Evolutionary conservation across 2,888 invertebrate genomes (phyloP).

Genomic region (Drosophila sordidapex): DNA sequence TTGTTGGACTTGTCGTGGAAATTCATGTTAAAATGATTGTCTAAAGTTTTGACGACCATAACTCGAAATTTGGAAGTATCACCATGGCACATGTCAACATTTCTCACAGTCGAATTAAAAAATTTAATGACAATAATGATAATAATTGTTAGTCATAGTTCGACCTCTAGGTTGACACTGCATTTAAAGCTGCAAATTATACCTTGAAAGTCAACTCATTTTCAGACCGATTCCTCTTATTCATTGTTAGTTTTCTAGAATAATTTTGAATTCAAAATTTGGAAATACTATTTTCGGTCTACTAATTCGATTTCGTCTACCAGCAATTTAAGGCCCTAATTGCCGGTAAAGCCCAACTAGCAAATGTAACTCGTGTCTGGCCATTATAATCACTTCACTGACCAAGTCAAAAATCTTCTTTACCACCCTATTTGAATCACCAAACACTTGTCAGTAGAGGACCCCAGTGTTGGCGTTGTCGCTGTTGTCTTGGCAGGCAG

Average conservation of each 20-base stretch:
- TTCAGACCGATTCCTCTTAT: not conserved
- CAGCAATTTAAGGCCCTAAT: not conserved
- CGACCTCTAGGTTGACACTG: not conserved
- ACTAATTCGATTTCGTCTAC: not conserved
- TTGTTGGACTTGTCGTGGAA: not conserved
- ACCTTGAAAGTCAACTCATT: not conserved
- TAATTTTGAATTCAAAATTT: not conserved
- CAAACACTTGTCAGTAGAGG: constrained; percentile 43
- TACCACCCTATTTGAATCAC: constrained; percentile 36
- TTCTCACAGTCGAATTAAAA: not conserved
- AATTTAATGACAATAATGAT: not conserved
- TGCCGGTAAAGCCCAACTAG: constrained; percentile 4
- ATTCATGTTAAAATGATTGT: not conserved
- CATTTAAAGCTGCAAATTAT: too few relatives aligned
- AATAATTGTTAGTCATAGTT: not conserved
- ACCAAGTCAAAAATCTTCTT: constrained; percentile 14
- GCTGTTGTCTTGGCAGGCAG: constrained; percentile 6
- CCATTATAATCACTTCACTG: constrained; percentile 19
- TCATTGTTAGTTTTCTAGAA: not conserved
- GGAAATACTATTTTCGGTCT: not conserved
- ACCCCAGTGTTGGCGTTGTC: constrained; percentile 19
- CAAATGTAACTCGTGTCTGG: constrained; percentile 15
- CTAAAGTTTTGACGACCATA: not conserved
- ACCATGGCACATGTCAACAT: not conserved
- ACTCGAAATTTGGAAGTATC: not conserved